phyloP scores from a whole-genome alignment of 2,888 invertebrate species.

The Ptilodon capucinus region DNA sequence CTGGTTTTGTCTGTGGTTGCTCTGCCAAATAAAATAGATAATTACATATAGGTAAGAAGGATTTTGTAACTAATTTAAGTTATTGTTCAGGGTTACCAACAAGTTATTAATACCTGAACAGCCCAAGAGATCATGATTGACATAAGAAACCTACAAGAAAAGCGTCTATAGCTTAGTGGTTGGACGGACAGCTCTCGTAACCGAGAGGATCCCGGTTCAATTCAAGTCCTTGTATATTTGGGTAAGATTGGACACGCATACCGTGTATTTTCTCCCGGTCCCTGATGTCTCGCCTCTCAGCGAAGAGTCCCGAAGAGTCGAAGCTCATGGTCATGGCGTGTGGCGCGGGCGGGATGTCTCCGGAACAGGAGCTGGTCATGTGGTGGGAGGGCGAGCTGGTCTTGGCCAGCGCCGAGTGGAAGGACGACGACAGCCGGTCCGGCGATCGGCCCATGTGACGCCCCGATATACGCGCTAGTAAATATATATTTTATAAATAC shows the following conservation, averaged over 20 bases:
- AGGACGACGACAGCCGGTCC: constrained; percentile 88
- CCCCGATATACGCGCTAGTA: constrained; percentile 60
- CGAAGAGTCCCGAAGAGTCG: constrained; percentile 58
- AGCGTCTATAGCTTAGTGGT: too few relatives aligned
- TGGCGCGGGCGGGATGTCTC: constrained; percentile 47
- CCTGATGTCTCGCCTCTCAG: constrained; percentile 39
- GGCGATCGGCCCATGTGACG: constrained; percentile 83
- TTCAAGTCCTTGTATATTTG: too few relatives aligned
- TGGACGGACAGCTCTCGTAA: too few relatives aligned
- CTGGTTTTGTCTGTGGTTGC: constrained; percentile 46
- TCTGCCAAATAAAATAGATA: not conserved
- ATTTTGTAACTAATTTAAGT: too few relatives aligned
- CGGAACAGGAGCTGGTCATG: constrained; percentile 59
- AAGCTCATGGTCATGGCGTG: constrained; percentile 63
- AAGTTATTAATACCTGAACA: too few relatives aligned
- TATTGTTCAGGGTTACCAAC: too few relatives aligned
- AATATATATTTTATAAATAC: too few relatives aligned
- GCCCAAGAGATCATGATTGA: too few relatives aligned
- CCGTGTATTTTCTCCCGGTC: constrained; percentile 40
- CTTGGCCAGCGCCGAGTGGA: constrained; percentile 77
- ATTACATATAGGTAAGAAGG: too few relatives aligned
- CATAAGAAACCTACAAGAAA: too few relatives aligned
- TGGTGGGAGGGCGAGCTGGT: constrained; percentile 54
- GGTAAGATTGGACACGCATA: constrained; percentile 14
- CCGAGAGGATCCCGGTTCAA: too few relatives aligned